Percentiles rank a stretch among this genome's conserved stretches.
phyloP scores from a whole-genome alignment of 2,888 invertebrate genomes.

The Bombylius major region DNA sequence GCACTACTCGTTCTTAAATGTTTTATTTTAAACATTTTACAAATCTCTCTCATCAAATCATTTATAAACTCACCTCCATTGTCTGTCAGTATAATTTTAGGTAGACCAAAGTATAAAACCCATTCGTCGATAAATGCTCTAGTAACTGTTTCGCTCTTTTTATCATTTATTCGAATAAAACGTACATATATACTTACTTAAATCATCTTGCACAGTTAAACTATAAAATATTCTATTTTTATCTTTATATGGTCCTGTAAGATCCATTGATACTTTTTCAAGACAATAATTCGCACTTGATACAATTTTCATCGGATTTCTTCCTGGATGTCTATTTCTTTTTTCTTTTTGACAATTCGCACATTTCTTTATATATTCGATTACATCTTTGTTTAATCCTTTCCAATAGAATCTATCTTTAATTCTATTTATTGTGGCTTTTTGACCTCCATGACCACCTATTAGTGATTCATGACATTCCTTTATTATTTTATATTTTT shows the following conservation, averaged over 20 bases:
- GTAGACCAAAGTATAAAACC: background rate
- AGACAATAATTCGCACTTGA: background rate
- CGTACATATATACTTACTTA: background rate
- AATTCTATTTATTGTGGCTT: too few species aligned
- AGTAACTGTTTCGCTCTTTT: constrained; percentile 1
- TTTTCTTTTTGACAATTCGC: too few species aligned
- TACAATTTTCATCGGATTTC: constrained; percentile 4
- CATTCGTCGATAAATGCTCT: constrained; percentile 1
- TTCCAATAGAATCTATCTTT: too few species aligned
- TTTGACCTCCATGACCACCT: too few species aligned
- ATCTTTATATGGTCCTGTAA: constrained; percentile 4
- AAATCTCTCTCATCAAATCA: too few species aligned
- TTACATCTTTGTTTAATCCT: too few species aligned
- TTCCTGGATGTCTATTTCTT: constrained; percentile 1
- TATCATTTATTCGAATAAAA: constrained; percentile 1
- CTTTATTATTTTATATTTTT: too few species aligned
- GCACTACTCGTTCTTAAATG: too few species aligned
- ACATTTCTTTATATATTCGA: too few species aligned
- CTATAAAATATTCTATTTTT: background rate
- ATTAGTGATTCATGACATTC: too few species aligned
- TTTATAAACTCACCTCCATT: too few species aligned
- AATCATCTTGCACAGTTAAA: background rate
- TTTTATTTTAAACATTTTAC: too few species aligned
- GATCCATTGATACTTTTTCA: constrained; percentile 5
- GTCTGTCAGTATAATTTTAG: background rate